A percentile compares a stretch with the other conserved stretches of the same genome.
These are phyloP conservation scores for Drosophila stalkeri DNA, from an alignment of 2,888 invertebrate genomes.

Conservation along the genomic window DNA sequence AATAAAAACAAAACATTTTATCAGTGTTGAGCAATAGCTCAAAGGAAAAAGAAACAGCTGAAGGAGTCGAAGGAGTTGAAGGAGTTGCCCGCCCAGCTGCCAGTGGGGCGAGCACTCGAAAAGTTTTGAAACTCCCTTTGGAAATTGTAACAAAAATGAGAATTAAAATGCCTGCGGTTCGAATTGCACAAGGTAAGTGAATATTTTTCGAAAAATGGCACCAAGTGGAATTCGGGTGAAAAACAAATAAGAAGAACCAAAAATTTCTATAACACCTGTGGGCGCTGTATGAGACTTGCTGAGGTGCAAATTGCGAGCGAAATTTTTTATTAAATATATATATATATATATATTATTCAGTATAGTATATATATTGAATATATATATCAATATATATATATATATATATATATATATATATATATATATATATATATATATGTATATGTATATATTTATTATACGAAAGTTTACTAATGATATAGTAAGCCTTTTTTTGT, in stretches of 20 bases:
- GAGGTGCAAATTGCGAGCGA: background rate
- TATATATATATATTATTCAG: background rate
- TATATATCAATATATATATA: background rate
- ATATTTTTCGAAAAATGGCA: background rate
- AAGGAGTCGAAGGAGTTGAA: conserved; percentile 16
- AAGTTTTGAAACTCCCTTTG: conserved; percentile 65
- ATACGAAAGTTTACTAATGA: too few species aligned
- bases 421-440: background rate
- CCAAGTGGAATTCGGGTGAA: background rate
- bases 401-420: background rate
- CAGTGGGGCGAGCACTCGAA: conserved; percentile 63
- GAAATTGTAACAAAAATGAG: conserved; percentile 90
- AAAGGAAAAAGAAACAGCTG: conserved; percentile 13
- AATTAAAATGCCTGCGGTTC: conserved; percentile 98
- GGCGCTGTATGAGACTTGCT: background rate
- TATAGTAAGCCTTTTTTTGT: too few species aligned
- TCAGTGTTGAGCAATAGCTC: conserved; percentile 33
- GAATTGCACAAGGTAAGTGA: conserved; percentile 96
- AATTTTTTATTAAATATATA: background rate
- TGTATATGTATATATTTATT: too few species aligned
- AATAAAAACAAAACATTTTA: conserved; percentile 39
- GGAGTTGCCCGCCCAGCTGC: conserved; percentile 63
- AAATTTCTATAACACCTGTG: background rate
- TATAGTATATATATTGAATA: background rate
- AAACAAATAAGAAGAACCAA: too few species aligned